Evolutionary conservation across 2,797 vertebrate genomes (phyloP), one percentile per base, ranked within the genome.

Genomic region (Sebastes kiyomatsui): DNA sequence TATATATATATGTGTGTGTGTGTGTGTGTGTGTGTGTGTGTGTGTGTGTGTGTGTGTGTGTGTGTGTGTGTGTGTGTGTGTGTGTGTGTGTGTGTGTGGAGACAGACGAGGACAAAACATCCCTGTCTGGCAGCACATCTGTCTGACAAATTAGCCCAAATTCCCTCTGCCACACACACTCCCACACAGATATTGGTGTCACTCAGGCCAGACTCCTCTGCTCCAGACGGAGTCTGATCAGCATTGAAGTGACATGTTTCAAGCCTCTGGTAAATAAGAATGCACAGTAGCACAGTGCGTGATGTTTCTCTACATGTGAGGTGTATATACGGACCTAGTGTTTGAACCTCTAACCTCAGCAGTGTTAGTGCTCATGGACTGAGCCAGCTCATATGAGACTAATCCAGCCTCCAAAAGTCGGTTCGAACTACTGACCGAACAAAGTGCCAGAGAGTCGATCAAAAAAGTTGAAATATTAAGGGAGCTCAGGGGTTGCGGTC

Each of bases 281-380:
- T 42, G 18, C 46, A 49, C 46, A 49, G 22, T 54, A 56, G 16
- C 16, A 13, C 72, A 68, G 62, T 70, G 58, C 32, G 49, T 74
- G 38, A 14, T 75, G 56, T 75, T 28, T 33, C 27, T 33, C 23
- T 64, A 72, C 55, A 68, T 79, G 78, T 76, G 68, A 75, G 58
- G 60, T 70, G 27, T 12, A 35, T 52, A 56, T 55, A 46, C 74
- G 81, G 76, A 87, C 86, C 79, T 64, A 54, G 80, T 2, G 49
- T 81, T 85, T 81, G 61, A 87, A 90, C 86, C 83, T 86, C 64
- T 69, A 69, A 89, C 90, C 92, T 92, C 85, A 91, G 42, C 89
- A 93, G 89, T 92, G 61, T 93, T 92, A 80, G 70, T 73, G 80
- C 84, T 88, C 77, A 59, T 80, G 58, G 59, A 55, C 79, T 60